Evolutionary conservation across 2,888 invertebrate species (phyloP), one percentile per base, ranked within the genome.

Genomic region (Acanthosepion lycidas): DNA sequence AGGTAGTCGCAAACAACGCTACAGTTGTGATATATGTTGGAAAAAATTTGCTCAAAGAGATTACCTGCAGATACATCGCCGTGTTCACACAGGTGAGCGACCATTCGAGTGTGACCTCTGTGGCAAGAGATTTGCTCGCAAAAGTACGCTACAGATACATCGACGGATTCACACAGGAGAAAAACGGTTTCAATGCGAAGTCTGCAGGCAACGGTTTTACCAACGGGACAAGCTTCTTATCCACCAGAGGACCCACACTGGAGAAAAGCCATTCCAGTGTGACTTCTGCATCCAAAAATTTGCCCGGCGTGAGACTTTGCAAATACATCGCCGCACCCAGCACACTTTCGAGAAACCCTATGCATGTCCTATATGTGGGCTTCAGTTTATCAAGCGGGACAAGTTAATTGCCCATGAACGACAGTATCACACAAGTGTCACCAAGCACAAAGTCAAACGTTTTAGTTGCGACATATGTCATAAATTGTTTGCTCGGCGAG

Each of bases 301-400:
- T 53, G 93, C 53, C 1, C 28, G 96, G 97, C 97, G 95, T 97
- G 23, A 97, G 97, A 59, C 97, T 97, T 95, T 97, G 42, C 51
- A 55, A 59, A 55, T 55, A 20, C 94, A 94, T 23, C 59, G 55
- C 28, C 51, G 94, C n/a, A 64, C 59, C 5, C 94, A 94, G n/a
- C 94, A 94, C 94, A 94, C 94, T 0, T 53, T 53, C 6, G 94
- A 93, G 49, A 93, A 51, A 53, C 93, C 93, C 1, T 94, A 55
- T 18, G 26, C 51, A 23, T 94, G 94, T n/a, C 12, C 42, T 12
- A 33, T 42, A 6, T 94, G 94, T 28, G 55, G 59, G 23, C 20
- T 55, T 18, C 26, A 55, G 6, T 94, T 94, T 42, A 48, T 59
- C 15, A 53, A 59, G 55, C 28, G 48, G 3, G 64, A 55, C 55